Evolutionary conservation across 1,140 invertebrate genomes (phyloP).

Genomic region (Lasioglossum albipes): DNA sequence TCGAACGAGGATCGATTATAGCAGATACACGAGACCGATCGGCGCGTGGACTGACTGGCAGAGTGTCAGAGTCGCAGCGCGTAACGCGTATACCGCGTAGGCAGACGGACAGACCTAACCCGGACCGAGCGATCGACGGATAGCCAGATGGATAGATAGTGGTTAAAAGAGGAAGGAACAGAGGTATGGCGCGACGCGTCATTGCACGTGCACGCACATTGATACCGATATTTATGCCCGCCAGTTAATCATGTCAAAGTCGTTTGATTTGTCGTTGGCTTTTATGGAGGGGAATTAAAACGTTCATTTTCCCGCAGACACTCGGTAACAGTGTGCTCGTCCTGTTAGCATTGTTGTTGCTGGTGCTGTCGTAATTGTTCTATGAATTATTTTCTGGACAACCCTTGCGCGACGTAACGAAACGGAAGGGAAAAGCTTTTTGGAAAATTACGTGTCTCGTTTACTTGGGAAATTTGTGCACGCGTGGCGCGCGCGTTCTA

Average conservation of each 20-base stretch:
- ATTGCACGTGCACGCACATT: constrained; percentile 77
- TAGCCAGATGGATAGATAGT: constrained; percentile 9
- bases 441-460: constrained; percentile 74
- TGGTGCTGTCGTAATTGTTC: constrained; percentile 53
- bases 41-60: neutral
- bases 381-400: constrained; percentile 77
- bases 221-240: constrained; percentile 79
- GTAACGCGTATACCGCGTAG: neutral
- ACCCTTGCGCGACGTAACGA: constrained; percentile 60
- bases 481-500: neutral
- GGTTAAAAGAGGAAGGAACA: constrained; percentile 52
- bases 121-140: neutral
- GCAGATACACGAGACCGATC: neutral
- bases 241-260: constrained; percentile 80
- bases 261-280: constrained; percentile 80
- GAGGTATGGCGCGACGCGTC: constrained; percentile 70
- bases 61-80: neutral
- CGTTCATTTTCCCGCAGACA: constrained; percentile 80
- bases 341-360: constrained; percentile 52
- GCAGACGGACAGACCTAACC: neutral
- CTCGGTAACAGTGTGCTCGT: constrained; percentile 74
- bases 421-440: constrained; percentile 70
- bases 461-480: constrained; percentile 43
- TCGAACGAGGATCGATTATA: neutral
- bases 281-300: constrained; percentile 81